Evolutionary conservation across 2,113 vertebrate genomes (phyloP).

Genomic region (Syngnathus floridae): DNA sequence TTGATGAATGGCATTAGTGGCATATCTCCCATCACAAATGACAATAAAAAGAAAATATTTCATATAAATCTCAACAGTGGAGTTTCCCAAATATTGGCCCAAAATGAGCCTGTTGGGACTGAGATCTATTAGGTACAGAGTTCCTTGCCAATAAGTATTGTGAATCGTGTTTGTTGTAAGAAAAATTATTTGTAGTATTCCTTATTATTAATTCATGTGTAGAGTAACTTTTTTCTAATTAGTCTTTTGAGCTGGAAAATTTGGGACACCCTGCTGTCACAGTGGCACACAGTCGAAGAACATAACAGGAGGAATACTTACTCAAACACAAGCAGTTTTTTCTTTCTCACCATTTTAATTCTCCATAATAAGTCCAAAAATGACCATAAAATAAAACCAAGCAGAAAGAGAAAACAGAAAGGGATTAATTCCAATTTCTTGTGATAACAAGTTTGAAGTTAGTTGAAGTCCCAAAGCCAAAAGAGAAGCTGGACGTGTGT

Average conservation of each 20-base stretch:
- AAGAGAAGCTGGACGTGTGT: conserved; percentile 34
- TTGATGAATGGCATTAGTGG: conserved; percentile 9
- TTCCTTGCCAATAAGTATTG: neutral
- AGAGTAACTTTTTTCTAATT: neutral
- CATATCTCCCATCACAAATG: neutral
- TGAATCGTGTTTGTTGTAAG: neutral
- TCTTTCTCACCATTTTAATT: conserved; percentile 65
- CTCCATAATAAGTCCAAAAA: conserved; percentile 59
- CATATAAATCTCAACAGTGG: neutral
- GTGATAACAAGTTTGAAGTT: conserved; percentile 7
- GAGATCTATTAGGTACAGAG: neutral
- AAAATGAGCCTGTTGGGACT: neutral
- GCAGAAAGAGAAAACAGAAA: conserved; percentile 2
- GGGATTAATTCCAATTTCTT: conserved; percentile 3
- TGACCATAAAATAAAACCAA: conserved; percentile 27
- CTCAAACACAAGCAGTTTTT: conserved; percentile 63
- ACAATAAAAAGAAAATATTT: neutral
- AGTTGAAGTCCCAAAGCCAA: conserved; percentile 26
- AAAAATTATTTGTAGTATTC: neutral
- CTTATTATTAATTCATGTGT: neutral
- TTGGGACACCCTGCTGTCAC: neutral
- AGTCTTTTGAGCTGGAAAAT: neutral
- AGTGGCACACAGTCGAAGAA: neutral
- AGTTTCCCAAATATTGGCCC: neutral
- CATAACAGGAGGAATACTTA: conserved; percentile 49